Base-by-base conservation (phyloP, 2,888 invertebrate genomes). In the Agrilus cyanescens region DNA sequence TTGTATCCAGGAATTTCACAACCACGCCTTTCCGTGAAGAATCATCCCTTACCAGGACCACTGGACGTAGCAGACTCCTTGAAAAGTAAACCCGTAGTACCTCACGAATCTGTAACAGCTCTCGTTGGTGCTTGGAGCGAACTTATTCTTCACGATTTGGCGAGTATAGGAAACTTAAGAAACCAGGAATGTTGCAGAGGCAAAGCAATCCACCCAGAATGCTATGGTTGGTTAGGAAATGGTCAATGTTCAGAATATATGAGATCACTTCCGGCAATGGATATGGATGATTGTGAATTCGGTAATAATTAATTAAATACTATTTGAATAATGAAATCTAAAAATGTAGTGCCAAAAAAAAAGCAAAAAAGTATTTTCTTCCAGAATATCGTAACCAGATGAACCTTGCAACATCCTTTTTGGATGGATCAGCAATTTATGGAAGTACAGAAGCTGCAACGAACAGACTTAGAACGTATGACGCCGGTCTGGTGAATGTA, bases 391-490 rank as follows among this genome's bases (percentile, higher is more conserved):
- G 90, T 37, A 82, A 89, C 53, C 87, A 89, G 60, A 83, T 90
- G 81, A 90, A 90, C 64, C 70, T 82, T 45, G 90, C 83, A 0
- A 84, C 89, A 0, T 76, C 85, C 2, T 88, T 84, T 60, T 69
- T 91, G 43, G 91, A 91, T 57, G 90, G 81, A 1, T 87, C 87
- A 0, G 82, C 81, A 1, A 65, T 91, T 40, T 91, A 91, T 60
- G 89, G 89, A 10, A 77, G 74, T 46, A 84, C 82, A 0, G 80
- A 82, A 40, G 78, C 80, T 47, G 80, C 81, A 50, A 69, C 84
- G 2, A 74, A 82, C 38, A 74, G 75, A 1, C 60, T 88, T 4
- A 70, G 88, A 20, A 77, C 81, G 1, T 85, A 81, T 57, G 76
- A 76, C 41, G 76, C 75, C 10, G 87, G 88, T 12, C 76, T 79